phyloP scores from a whole-genome alignment of 2,797 vertebrate genomes.

The Cheracebus regulus region DNA sequence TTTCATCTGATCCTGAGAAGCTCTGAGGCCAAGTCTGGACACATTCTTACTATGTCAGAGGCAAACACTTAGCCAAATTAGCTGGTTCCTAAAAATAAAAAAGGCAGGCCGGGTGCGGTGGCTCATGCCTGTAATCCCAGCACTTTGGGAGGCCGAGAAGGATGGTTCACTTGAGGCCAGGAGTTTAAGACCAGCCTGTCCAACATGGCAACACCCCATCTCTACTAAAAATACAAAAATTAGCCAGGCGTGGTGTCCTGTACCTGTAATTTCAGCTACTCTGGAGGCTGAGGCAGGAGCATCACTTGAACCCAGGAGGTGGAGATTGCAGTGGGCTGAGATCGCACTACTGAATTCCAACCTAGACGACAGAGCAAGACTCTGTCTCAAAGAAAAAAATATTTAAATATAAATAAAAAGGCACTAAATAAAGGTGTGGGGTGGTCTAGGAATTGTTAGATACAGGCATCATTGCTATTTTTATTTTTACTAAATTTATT shows the following conservation, averaged over 20 bases:
- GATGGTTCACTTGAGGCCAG: not conserved
- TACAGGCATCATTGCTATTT: not conserved
- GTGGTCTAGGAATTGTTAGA: not conserved
- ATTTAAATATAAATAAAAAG: not conserved
- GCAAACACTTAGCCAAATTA: not conserved
- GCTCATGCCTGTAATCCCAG: not conserved
- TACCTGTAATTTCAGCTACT: not conserved
- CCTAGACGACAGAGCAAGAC: not conserved
- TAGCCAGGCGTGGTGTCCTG: not conserved
- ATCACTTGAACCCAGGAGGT: not conserved
- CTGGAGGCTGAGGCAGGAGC: not conserved
- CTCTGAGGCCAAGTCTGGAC: not conserved
- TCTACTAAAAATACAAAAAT: not conserved
- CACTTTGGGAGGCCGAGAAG: not conserved
- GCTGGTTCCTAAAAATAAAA: not conserved
- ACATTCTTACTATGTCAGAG: fast-evolving
- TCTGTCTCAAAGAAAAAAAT: not conserved
- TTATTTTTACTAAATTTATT: not conserved
- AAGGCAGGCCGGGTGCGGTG: no score
- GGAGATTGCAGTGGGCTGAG: not conserved
- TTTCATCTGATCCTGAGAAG: not conserved
- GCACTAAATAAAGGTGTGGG: not conserved
- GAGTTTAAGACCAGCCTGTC: not conserved
- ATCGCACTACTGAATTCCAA: not conserved
- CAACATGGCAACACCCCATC: not conserved